Base-by-base conservation (phyloP, 2,888 invertebrate species). In the Adelognathus sp. region DNA sequence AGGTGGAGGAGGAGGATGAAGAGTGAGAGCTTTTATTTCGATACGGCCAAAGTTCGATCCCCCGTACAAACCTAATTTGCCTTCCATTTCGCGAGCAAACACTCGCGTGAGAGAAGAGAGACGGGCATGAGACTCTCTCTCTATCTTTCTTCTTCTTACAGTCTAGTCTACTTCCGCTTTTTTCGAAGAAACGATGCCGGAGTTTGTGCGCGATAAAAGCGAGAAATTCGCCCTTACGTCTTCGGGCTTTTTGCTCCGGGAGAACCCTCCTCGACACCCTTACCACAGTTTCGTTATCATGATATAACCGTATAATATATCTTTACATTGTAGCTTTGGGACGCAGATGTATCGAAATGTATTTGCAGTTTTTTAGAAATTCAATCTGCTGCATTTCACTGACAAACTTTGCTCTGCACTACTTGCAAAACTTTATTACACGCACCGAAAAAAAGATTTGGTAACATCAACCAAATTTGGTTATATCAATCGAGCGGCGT, bases 61-160 rank as follows among this genome's bases (percentile, higher is more conserved):
- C 56, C 85, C 84, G 86, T 87, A 86, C 85, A 89, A 90, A 90
- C 89, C 87, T 90, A 90, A 90, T 89, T 90, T 90, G 90, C 90
- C 86, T 90, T 89, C 88, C 89, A 90, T 90, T 85, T 88, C 88
- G 84, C 87, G 86, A 87, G 88, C 88, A 90, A 90, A 89, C 88
- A 89, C 88, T 87, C 84, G 31, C 76, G 70, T 33, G 52, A 50
- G 27, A 71, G 76, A 76, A 76, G 44, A 69, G 77, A 76, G 44
- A 69, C 33, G 31, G 61, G 29, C 11, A 21, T 36, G 56, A 63
- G 56, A 58, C 21, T 18, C 6, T 5, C 50, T 21, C 5, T n/a
- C 4, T 52, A 11, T 11, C 5, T 21, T 29, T 18, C 24, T 60
- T 63, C 44, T 66, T 21, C n/a, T n/a, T n/a, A n/a, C n/a, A 14